phyloP scores from a whole-genome alignment of 2,888 invertebrate species.

The Nymphalis polychloros region DNA sequence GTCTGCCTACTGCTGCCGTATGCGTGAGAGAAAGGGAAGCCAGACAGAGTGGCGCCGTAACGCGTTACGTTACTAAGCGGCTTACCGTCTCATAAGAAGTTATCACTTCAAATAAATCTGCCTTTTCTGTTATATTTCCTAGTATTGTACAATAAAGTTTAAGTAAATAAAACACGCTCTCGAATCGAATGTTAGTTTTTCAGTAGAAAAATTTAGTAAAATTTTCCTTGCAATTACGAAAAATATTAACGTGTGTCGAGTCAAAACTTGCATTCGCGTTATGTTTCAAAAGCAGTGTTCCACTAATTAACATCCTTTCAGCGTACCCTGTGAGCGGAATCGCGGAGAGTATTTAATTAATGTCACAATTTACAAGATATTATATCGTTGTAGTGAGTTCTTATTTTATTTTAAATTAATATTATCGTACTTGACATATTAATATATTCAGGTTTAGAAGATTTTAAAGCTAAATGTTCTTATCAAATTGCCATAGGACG shows the following conservation, averaged over 20 bases:
- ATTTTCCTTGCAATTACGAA: conserved; percentile 5
- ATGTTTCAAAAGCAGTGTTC: not conserved
- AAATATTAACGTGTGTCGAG: conserved; percentile 6
- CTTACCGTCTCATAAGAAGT: too few relatives aligned
- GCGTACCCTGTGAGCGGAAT: not conserved
- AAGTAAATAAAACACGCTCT: too few relatives aligned
- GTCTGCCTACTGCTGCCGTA: too few relatives aligned
- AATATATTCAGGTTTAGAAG: too few relatives aligned
- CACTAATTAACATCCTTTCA: conserved; percentile 9
- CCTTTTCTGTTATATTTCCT: too few relatives aligned
- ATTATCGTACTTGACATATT: not conserved
- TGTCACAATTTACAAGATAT: not conserved
- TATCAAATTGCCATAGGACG: too few relatives aligned
- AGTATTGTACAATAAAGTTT: too few relatives aligned
- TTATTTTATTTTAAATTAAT: not conserved
- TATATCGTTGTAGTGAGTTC: conserved; percentile 1
- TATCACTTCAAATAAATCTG: too few relatives aligned
- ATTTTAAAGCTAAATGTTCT: too few relatives aligned
- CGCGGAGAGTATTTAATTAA: not conserved
- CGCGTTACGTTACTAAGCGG: too few relatives aligned
- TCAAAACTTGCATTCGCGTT: not conserved
- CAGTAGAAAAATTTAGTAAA: not conserved
- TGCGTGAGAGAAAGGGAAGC: too few relatives aligned
- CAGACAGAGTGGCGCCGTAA: too few relatives aligned
- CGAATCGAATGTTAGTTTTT: not conserved